Percentiles rank a stretch among this genome's conserved stretches.
Conservation (phyloP, 2,888 invertebrate genomes). For the Mythimna impura region DNA sequence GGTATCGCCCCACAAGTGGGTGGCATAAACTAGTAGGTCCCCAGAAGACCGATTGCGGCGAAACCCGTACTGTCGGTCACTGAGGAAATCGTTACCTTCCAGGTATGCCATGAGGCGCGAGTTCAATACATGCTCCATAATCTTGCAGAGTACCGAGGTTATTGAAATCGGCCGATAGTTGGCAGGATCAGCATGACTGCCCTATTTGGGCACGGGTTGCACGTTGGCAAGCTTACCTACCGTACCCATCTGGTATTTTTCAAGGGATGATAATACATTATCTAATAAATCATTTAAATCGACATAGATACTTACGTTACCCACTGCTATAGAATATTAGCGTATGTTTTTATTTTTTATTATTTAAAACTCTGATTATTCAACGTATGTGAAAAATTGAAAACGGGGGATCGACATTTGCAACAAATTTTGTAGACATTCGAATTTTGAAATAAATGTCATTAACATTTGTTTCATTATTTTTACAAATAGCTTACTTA, state of each 20-base stretch:
- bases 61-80: too few species aligned
- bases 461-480: slow-evolving; percentile 33
- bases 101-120: too few species aligned
- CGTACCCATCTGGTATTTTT: not conserved
- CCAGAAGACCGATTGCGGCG: too few species aligned
- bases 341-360: slow-evolving; percentile 16
- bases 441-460: slow-evolving; percentile 71
- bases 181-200: too few species aligned
- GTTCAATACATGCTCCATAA: too few species aligned
- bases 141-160: too few species aligned
- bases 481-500: not conserved
- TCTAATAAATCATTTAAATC: not conserved
- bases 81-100: too few species aligned
- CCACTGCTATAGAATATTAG: slow-evolving; percentile 13
- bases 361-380: slow-evolving; percentile 51
- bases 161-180: too few species aligned
- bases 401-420: slow-evolving; percentile 63
- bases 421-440: slow-evolving; percentile 73
- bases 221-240: not conserved
- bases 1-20: too few species aligned
- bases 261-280: not conserved
- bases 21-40: too few species aligned
- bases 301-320: slow-evolving; percentile 37
- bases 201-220: too few species aligned
- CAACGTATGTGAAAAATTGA: slow-evolving; percentile 57